Base-by-base conservation (phyloP, 2,888 invertebrate species). In the Phaedon cochleariae region DNA sequence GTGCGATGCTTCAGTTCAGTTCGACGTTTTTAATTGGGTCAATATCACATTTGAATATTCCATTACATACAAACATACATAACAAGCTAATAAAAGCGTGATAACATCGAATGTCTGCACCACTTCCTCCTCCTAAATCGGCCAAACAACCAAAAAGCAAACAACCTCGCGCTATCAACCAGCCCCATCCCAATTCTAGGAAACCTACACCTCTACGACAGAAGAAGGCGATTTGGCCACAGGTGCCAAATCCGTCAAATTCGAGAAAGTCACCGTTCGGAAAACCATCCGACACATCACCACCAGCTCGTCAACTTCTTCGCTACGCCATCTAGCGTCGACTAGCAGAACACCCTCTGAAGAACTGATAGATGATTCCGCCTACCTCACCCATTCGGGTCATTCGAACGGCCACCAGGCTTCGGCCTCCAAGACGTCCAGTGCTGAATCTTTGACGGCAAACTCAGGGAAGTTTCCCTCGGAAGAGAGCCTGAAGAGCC, bases 181-280 rank as follows among this genome's bases (percentile, higher is more conserved):
- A 9, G 22, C 15, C 22, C 22, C 48, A 15, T 22, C 53, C 48
- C 22, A 20, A 26, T 77, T 76, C 46, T 84, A 87, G 79, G 87
- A 88, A 78, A 85, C 85, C 22, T 84, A 83, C 71, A 85, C 86
- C 59, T 79, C 84, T 15, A 79, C 86, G 2, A 82, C 89, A 68
- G 89, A 90, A 81, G 90, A 90, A 83, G 90, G 89, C 72, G 90
- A 91, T 72, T 82, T 89, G 45, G 83, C 85, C 26, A 85, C 88
- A 60, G 90, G 90, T 5, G 85, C 87, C 9, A 89, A 88, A 75
- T 87, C 89, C 72, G 89, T 92, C 52, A 92, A 91, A 80, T 90
- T 91, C 71, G 92, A 93, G 80, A 87, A 89, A 80, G 88, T 91
- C 73, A 88, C 87, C 2, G 87, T 91, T 59, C 87, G 86, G 77